Conservation (phyloP, 2,113 vertebrate species). For the Salvelinus sp. region DNA sequence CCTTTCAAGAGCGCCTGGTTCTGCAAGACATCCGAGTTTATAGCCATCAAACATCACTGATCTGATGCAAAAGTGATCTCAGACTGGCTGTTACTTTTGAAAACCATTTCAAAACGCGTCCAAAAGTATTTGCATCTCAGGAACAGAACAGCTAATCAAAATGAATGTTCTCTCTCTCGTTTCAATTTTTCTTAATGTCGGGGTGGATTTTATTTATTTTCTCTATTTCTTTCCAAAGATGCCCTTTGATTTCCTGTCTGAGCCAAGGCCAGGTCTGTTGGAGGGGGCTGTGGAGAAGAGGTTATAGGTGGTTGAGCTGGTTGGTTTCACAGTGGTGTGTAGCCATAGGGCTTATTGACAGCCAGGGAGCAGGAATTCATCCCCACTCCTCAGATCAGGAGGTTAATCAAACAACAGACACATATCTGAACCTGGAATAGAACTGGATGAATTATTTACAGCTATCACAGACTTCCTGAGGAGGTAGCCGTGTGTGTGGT, state of each 20-base stretch:
- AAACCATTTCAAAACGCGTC: neutral
- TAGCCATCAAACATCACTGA: constrained; percentile 39
- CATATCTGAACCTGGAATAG: constrained; percentile 43
- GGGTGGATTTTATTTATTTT: too few species aligned
- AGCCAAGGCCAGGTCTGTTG: neutral
- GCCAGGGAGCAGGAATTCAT: constrained; percentile 33
- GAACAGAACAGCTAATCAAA: neutral
- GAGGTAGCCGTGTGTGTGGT: neutral
- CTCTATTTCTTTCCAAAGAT: neutral
- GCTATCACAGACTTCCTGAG: constrained; percentile 26
- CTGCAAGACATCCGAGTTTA: constrained; percentile 27
- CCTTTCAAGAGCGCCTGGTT: constrained; percentile 41
- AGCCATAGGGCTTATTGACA: constrained; percentile 45
- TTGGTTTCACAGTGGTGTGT: neutral
- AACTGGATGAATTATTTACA: constrained; percentile 54
- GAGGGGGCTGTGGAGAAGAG: neutral
- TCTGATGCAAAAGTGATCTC: neutral
- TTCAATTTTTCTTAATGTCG: too few species aligned
- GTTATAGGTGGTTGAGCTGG: neutral
- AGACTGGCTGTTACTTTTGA: neutral
- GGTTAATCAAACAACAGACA: constrained; percentile 60
- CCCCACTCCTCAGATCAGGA: constrained; percentile 48
- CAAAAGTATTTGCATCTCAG: neutral
- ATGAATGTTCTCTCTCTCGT: neutral
- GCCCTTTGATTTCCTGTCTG: constrained; percentile 41